Percentiles rank a stretch among this genome's conserved stretches.
These are phyloP conservation scores for Vicugna pacos DNA, from an alignment of 2,113 vertebrate species.

Conservation along the genomic window DNA sequence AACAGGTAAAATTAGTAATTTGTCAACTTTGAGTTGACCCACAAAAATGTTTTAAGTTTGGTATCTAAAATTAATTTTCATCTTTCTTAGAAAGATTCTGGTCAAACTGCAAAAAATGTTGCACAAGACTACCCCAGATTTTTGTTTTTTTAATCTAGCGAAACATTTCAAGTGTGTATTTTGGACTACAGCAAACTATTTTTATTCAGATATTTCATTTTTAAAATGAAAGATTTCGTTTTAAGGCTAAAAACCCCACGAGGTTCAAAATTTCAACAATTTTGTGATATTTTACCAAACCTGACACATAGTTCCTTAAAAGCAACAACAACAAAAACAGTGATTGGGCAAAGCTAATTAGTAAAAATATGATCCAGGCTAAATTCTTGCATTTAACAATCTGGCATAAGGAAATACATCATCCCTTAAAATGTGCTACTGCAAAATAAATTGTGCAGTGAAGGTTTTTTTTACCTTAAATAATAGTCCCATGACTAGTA, in stretches of 20 bases:
- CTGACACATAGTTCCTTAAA: not conserved
- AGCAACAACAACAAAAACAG: not conserved
- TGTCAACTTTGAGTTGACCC: not conserved
- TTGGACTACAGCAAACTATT: constrained; percentile 16
- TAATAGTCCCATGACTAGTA: constrained; percentile 42
- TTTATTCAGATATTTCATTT: constrained; percentile 49
- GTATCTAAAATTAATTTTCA: constrained; percentile 40
- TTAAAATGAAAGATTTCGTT: constrained; percentile 38
- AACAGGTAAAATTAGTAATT: constrained; percentile 5
- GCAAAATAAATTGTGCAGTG: not conserved
- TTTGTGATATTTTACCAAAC: constrained; percentile 16
- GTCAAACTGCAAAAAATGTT: constrained; percentile 5
- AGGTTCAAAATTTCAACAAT: constrained; percentile 38
- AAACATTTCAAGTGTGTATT: constrained; percentile 25
- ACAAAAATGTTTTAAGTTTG: constrained; percentile 21
- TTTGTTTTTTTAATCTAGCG: not conserved
- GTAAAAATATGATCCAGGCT: constrained; percentile 35
- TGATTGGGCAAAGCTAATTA: not conserved
- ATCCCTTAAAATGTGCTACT: constrained; percentile 52
- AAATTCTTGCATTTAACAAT: constrained; percentile 50
- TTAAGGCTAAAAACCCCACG: not conserved
- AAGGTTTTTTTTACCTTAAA: constrained; percentile 45
- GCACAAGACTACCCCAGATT: not conserved
- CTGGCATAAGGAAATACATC: constrained; percentile 9
- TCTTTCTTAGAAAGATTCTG: constrained; percentile 48